Evolutionary conservation across 2,888 invertebrate genomes (phyloP).

Genomic region (Dynastes hyllus): DNA sequence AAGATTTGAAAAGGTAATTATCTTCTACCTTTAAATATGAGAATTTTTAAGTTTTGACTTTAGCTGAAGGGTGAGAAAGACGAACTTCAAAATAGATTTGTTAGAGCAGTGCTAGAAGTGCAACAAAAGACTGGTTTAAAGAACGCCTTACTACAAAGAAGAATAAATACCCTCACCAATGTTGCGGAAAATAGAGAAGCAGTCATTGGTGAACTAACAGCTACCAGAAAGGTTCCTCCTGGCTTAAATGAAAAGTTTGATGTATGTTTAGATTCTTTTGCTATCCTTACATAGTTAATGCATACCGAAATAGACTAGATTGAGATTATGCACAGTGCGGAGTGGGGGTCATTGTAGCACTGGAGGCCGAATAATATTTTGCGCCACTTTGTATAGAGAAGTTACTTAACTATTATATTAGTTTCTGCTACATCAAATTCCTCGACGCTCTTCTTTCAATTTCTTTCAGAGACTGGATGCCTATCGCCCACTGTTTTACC

Average conservation of each 20-base stretch:
- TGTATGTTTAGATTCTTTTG: constrained; percentile 67
- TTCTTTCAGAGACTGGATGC: no score
- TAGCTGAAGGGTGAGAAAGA: constrained; percentile 82
- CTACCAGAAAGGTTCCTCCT: constrained; percentile 68
- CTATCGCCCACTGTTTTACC: no score
- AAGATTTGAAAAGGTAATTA: constrained; percentile 80
- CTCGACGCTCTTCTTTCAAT: no score
- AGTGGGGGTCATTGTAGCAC: no score
- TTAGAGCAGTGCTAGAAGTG: constrained; percentile 88
- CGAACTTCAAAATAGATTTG: constrained; percentile 85
- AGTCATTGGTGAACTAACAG: constrained; percentile 79
- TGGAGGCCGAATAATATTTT: no score
- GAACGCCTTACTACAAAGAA: constrained; percentile 86
- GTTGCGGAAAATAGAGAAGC: constrained; percentile 81
- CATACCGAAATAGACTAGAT: no score
- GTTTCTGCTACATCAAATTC: no score
- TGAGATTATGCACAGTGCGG: no score
- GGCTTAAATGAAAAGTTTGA: constrained; percentile 75
- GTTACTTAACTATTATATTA: no score
- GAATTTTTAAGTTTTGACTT: constrained; percentile 29
- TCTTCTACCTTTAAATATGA: not conserved
- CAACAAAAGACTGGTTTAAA: constrained; percentile 90
- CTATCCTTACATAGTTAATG: no score
- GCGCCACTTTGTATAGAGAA: no score
- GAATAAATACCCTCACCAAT: constrained; percentile 78